phyloP scores from a whole-genome alignment of 2,888 invertebrate genomes.

The Cetonia aurata region DNA sequence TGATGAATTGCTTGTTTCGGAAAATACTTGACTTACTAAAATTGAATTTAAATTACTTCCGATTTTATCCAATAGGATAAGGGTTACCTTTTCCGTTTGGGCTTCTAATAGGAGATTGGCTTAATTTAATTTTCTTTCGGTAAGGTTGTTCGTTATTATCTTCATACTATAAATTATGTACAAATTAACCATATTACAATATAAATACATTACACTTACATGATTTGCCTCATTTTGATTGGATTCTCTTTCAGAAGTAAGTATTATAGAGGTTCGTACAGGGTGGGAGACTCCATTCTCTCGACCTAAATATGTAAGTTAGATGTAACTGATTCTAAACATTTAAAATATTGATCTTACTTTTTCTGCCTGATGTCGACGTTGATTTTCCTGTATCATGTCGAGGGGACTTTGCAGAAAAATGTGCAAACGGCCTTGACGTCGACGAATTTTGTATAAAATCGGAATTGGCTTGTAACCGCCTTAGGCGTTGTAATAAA shows the following conservation, averaged over 20 bases:
- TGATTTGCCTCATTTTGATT: slow-evolving; percentile 28
- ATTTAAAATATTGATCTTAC: slow-evolving; percentile 48
- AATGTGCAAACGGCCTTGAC: slow-evolving; percentile 71
- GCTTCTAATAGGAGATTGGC: slow-evolving; percentile 44
- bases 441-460: slow-evolving; percentile 49
- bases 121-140: slow-evolving; percentile 56
- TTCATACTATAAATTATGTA: slow-evolving; percentile 42
- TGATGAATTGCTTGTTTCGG: slow-evolving; percentile 84
- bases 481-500: slow-evolving; percentile 86
- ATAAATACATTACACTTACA: slow-evolving; percentile 7
- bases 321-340: neutral
- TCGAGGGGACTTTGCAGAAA: slow-evolving; percentile 61
- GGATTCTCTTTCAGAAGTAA: slow-evolving; percentile 35
- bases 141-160: slow-evolving; percentile 50
- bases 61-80: slow-evolving; percentile 5
- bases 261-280: slow-evolving; percentile 14
- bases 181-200: neutral
- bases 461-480: slow-evolving; percentile 67
- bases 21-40: slow-evolving; percentile 46
- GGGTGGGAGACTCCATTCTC: slow-evolving; percentile 53
- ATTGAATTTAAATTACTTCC: slow-evolving; percentile 6
- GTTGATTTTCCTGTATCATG: slow-evolving; percentile 31
- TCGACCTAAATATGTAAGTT: slow-evolving; percentile 48
- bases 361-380: slow-evolving; percentile 47
- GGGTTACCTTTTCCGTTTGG: slow-evolving; percentile 42